Base-by-base conservation (phyloP, 2,113 vertebrate genomes). In the Cichladusa arquata region DNA sequence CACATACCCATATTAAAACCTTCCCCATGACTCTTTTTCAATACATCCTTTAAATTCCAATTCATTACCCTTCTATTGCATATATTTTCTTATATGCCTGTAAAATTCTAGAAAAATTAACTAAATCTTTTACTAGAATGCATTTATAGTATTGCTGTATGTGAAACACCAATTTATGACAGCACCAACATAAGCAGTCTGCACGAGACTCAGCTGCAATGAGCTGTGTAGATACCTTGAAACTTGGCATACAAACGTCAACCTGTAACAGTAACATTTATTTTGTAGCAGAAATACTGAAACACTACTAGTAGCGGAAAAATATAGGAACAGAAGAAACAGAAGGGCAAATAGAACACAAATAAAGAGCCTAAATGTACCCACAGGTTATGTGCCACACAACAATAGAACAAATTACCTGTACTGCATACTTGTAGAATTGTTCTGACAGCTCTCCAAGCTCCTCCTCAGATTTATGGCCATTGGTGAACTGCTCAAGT, bases 381-480 rank as follows among this genome's bases (percentile, higher is more conserved):
- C 1, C 6, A 34, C 38, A 45, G 24, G 40, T 19, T 22, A 54
- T 3, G 36, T 3, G 3, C 20, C 5, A 42, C 6, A 38, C 0
- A 31, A 33, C 14, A 48, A 36, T 23, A 77, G 81, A 81, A 53
- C 23, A 10, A 92, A 96, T 57, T 40, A 99, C 99, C 98, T 99
- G 99, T 11, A 99, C 97, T 15, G 99, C 99, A 4, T 99, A 98
- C 92, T 99, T 99, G 81, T 99, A 99, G 94, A 99, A 99, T 69
- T 98, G 98, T 50, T 99, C 97, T 0, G 99, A 98, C 31, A 99
- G 94, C 72, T 99, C 99, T 45, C 98, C 98, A 5, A 98, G 95
- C 26, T 99, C 98, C 62, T 98, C 98, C 67, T 98, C 98, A 5
- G 96, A 79, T 40, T 98, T 95, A 33, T 81, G 94, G 42, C 98